phyloP scores from a whole-genome alignment of 1,140 invertebrate genomes.

The Cyclina sinensis region DNA sequence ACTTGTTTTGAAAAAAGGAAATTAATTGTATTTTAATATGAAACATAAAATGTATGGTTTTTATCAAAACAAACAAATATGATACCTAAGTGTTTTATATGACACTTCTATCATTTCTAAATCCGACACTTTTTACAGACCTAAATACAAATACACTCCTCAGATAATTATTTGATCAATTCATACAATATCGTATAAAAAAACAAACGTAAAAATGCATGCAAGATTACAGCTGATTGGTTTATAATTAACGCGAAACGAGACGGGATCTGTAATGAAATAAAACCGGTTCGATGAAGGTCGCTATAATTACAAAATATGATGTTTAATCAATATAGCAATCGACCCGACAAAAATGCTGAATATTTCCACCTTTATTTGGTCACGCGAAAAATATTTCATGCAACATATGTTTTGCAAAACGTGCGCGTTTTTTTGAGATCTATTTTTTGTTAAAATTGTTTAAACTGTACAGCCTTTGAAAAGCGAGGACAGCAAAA shows the following conservation, averaged over 20 bases:
- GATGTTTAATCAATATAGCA: constrained; percentile 13
- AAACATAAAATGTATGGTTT: no score
- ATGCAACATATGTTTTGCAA: constrained; percentile 4
- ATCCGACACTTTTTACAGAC: neutral
- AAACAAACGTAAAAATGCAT: neutral
- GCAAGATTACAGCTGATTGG: neutral
- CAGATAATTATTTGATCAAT: neutral
- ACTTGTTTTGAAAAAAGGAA: no score
- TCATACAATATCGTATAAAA: neutral
- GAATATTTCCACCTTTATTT: constrained; percentile 20
- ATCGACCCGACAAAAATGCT: neutral
- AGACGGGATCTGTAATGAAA: neutral
- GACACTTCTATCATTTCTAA: no score
- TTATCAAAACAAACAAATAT: no score
- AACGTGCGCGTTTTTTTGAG: neutral
- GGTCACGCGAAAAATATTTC: constrained; percentile 32
- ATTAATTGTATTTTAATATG: no score
- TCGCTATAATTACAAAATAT: constrained; percentile 21
- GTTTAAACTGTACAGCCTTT: no score
- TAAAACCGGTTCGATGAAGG: constrained; percentile 19
- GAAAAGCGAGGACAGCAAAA: no score
- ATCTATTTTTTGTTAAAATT: neutral
- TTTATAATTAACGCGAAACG: neutral
- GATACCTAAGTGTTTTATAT: no score
- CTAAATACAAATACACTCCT: neutral